Base-by-base conservation (phyloP, 35 echinoderm and acorn worm genomes). In the Ophioderma brevispina region DNA sequence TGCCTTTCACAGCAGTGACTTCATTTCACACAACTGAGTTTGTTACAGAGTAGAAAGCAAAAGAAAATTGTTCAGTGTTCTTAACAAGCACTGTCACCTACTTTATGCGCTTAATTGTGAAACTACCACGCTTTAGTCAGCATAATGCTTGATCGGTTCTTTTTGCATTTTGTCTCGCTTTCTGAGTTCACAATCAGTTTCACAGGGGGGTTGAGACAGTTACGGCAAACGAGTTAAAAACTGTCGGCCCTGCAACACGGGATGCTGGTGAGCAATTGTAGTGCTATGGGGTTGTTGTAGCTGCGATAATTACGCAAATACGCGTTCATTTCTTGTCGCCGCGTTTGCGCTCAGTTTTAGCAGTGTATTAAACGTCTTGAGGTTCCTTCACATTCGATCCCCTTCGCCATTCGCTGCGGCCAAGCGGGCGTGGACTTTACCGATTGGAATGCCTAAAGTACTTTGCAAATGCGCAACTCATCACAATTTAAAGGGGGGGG, bases 401-500 rank as follows among this genome's bases (percentile, higher is more conserved):
- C 39, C 89, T 37, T 86, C 85, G 0, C 89, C 89, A 36, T 95
- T 91, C 0, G 93, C 93, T 63, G 85, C 76, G 0, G 91, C 90
- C 94, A 81, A 92, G 28, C 37, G 85, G 1, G 80, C 86, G 35
- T 80, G 93, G 2, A 87, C 36, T 49, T 93, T 92, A 31, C 76
- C 81, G 50, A 93, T 85, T 14, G 59, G 19, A 75, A 92, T 86
- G 1, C 94, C 81, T 38, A n/a, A 82, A 25, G 40, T 86, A 89
- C 1, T 86, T 40, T 33, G 90, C 86, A 39, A 96, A 92, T 56
- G 39, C 2, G 90, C 32, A 96, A 96, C 23, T 96, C 85, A 1
- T 46, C 13, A 33, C 91, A 84, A 33, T 92, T 86, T 59, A 96
- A 96, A 10, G 91, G 94, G 23, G 94, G 94, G 23, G 94, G 91